These are phyloP conservation scores for Pipistrellus pipistrellus DNA, from an alignment of 2,797 vertebrate genomes.

Conservation along the genomic window DNA sequence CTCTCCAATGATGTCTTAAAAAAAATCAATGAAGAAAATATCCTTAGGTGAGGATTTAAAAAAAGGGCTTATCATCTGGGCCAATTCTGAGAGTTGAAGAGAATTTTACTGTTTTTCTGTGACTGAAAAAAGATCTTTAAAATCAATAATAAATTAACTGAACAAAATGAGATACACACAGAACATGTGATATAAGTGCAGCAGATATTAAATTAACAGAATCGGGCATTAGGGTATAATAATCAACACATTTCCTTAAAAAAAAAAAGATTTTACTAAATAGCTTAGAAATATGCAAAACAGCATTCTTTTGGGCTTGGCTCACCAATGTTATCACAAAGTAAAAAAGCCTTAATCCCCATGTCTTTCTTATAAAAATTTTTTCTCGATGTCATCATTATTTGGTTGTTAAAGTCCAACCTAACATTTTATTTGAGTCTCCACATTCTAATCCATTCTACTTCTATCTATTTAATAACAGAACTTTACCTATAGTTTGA, in stretches of 20 bases:
- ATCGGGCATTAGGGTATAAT: background rate
- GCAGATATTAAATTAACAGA: background rate
- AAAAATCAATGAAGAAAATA: too few relatives aligned
- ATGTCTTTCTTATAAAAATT: background rate
- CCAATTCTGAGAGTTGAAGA: background rate
- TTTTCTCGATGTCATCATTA: background rate
- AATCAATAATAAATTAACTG: background rate
- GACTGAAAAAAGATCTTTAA: background rate
- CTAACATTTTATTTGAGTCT: background rate
- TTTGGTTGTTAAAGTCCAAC: background rate
- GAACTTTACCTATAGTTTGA: background rate
- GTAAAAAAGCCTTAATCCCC: background rate
- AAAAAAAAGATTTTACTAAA: background rate
- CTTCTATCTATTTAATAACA: background rate
- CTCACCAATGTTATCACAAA: background rate
- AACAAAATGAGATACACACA: background rate
- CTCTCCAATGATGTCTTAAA: too few relatives aligned
- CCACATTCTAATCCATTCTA: background rate
- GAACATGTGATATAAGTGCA: background rate
- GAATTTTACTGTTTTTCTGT: background rate
- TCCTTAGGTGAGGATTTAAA: too few relatives aligned
- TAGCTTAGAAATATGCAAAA: background rate
- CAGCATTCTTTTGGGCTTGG: background rate
- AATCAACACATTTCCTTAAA: slow-evolving; percentile 6
- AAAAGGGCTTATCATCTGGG: background rate